Conservation (phyloP, 2,888 invertebrate genomes). For the Neria commutata region DNA sequence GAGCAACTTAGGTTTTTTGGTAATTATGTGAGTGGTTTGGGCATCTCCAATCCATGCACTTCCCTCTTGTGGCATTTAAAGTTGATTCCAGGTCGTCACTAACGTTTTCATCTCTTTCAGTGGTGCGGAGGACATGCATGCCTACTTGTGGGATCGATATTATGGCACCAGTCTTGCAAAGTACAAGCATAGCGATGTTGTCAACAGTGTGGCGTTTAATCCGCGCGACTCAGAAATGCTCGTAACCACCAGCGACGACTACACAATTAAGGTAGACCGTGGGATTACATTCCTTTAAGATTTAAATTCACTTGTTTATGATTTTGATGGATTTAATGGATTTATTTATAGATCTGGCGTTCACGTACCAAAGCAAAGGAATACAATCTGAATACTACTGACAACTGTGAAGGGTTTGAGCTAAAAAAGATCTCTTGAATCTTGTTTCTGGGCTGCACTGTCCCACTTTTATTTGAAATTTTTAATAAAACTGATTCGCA, state of each 20-base stretch:
- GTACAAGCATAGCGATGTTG: constrained; percentile 79
- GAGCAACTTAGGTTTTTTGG: background rate
- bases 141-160: constrained; percentile 84
- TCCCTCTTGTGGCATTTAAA: no score
- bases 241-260: constrained; percentile 83
- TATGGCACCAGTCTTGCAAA: constrained; percentile 79
- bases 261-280: constrained; percentile 68
- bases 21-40: no score
- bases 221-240: constrained; percentile 80
- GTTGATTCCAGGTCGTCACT: no score
- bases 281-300: no score
- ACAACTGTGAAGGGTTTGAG: constrained; percentile 48
- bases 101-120: no score
- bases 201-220: constrained; percentile 86
- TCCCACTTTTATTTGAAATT: no score
- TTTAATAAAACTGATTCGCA: no score
- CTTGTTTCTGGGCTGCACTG: no score
- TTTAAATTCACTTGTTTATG: no score
- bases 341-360: constrained; percentile 49
- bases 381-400: constrained; percentile 38
- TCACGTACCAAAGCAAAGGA: constrained; percentile 47
- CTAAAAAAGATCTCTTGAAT: no score
- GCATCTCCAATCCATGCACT: no score
- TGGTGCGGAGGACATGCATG: constrained; percentile 83
- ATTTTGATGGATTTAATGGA: no score